Base-by-base conservation (phyloP, 2,888 invertebrate species). In the Chloroclystis v-ata region DNA sequence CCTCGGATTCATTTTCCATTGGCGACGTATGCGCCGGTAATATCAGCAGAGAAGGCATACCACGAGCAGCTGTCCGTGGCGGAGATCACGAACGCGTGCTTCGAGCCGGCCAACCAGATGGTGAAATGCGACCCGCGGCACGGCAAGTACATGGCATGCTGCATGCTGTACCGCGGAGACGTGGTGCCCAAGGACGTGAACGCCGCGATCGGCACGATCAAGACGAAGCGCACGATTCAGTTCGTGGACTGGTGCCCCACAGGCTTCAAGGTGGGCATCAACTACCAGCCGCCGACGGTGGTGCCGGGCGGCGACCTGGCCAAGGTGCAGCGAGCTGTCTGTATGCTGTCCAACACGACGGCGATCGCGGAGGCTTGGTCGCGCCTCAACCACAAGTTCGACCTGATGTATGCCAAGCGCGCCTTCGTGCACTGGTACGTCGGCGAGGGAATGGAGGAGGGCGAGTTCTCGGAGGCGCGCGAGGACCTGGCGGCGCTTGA, bases 331-430 rank as follows among this genome's bases (percentile, higher is more conserved):
- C 91, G 97, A 30, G 97, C 97, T 10, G 97, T 98, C 1, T 98
- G 98, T 88, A 98, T 97, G 97, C 87, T 98, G 72, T 96, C 96
- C 43, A 98, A 98, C 93, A 98, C 97, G 37, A 98, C 97, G 0
- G 96, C 97, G 51, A 97, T 98, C 69, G 97, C 97, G n/a, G 97
- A 98, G 75, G 97, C 97, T 30, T 98, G 97, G 97, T 96, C 97
- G 43, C 93, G 97, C 64, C 90, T 98, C 51, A 97, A 98, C 81
- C 97, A 96, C 79, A 97, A 97, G 82, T 96, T 97, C 75, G 97
- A 97, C 78, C 89, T 97, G 63, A 97, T 97, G 97, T 98, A 97
- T 74, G 96, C 97, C 65, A 97, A 97, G 89, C 92, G 97, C 61
- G 97, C 97, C 13, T 98, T 98, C 78, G 97, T 97, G 40, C 97